Conservation (phyloP, 1,140 invertebrate genomes). For the Caenorhabditis briggsae region DNA sequence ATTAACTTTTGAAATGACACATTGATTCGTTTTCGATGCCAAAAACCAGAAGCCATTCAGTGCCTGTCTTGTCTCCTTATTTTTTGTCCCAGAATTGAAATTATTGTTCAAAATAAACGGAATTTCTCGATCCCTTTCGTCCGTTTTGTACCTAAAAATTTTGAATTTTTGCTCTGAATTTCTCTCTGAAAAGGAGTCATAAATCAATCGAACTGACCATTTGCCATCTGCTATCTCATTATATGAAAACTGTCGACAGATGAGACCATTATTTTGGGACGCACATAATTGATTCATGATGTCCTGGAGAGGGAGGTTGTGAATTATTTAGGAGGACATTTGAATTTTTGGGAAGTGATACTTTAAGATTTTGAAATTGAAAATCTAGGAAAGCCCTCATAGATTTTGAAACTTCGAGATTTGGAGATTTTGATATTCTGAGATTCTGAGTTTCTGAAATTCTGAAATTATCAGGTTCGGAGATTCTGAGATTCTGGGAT, state of each 20-base stretch:
- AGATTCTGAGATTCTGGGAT: too few species aligned
- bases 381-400: too few species aligned
- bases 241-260: constrained; percentile 72
- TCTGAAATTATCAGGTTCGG: too few species aligned
- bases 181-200: neutral
- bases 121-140: constrained; percentile 67
- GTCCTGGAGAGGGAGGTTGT: constrained; percentile 62
- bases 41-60: constrained; percentile 73
- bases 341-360: neutral
- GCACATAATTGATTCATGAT: constrained; percentile 70
- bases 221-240: constrained; percentile 72
- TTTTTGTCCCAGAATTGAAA: constrained; percentile 73
- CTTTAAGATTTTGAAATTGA: neutral
- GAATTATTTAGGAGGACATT: neutral
- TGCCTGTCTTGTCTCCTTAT: constrained; percentile 66
- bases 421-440: too few species aligned
- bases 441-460: too few species aligned
- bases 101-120: constrained; percentile 74
- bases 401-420: neutral
- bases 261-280: constrained; percentile 69
- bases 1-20: constrained; percentile 32
- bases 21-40: constrained; percentile 16
- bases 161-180: neutral
- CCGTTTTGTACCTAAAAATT: constrained; percentile 70
- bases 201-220: constrained; percentile 62